Base-by-base conservation (phyloP, 1,140 invertebrate genomes). In the Neodiprion fabricii region DNA sequence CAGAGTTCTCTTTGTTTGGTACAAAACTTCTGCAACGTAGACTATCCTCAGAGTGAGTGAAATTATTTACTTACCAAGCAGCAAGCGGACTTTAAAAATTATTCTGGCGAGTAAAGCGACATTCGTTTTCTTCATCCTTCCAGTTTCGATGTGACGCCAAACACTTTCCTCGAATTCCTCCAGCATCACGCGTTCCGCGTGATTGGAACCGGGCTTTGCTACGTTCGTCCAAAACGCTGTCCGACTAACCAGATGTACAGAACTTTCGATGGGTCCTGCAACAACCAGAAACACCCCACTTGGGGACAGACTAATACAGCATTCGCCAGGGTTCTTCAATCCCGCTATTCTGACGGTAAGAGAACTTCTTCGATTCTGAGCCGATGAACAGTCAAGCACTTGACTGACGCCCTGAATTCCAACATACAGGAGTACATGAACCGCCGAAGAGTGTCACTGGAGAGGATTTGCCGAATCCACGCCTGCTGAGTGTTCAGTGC, bases 251-350 rank as follows among this genome's bases (percentile, higher is more conserved):
- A 86, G 48, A 90, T 88, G 74, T 94, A 92, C 82, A 85, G 95
- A 12, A 91, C 88, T 7, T 87, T 91, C 65, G 93, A 95, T 82
- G 95, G 94, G 8, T 92, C 92, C 17, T 96, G 95, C 82, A 96
- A 96, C 82, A 94, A 95, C 82, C 82, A 91, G 0, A 80, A 87
- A 12, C 81, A 92, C 23, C 89, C 88, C 1, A 88, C 87, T 48
- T 90, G 87, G 87, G 91, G 91, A 4, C 86, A 90, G 78, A 83
- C 89, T 1, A 89, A 91, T 12, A 91, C 89, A 12, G 90, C 89
- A 5, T 91, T 92, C 79, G 90, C 90, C 71, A 84, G 94, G 74
- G 84, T 95, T 50, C 81, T 95, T 50, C 90, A 90, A 72, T 90
- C 94, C 1, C 89, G 88, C 79, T 95, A 95, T 82, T 86, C 89